A percentile compares a stretch with the other conserved stretches of the same genome.
These are phyloP conservation scores for Callospermophilus lateralis DNA, from an alignment of 2,113 vertebrate genomes.

Conservation along the genomic window DNA sequence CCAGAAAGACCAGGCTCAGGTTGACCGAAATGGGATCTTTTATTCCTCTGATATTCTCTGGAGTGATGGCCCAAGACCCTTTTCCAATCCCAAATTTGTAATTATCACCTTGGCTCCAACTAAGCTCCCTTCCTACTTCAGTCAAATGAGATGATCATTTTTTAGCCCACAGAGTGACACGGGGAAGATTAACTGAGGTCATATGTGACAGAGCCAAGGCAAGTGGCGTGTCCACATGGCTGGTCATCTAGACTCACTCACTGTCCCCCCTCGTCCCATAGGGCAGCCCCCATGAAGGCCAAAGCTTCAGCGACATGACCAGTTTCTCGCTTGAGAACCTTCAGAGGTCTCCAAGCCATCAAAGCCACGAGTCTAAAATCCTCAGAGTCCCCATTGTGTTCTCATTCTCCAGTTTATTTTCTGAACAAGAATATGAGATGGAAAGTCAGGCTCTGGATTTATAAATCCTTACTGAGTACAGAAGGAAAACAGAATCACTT, in stretches of 20 bases:
- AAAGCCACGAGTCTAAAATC: neutral
- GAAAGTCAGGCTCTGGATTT: neutral
- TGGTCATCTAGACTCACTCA: neutral
- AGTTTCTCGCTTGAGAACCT: rapidly evolving
- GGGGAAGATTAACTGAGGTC: neutral
- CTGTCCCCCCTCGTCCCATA: rapidly evolving
- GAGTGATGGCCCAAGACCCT: neutral
- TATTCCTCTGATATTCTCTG: neutral
- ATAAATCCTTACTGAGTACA: neutral
- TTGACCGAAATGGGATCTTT: neutral
- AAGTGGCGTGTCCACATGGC: rapidly evolving
- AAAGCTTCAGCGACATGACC: rapidly evolving
- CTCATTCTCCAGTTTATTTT: neutral
- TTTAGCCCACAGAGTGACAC: rapidly evolving
- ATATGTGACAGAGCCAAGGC: neutral
- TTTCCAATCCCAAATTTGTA: neutral
- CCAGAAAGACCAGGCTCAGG: neutral
- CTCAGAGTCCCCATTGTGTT: neutral
- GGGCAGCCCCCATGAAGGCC: neutral
- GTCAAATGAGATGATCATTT: neutral
- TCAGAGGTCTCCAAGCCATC: neutral
- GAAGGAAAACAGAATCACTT: neutral
- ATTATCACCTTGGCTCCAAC: neutral
- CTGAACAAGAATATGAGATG: neutral
- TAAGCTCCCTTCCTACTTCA: neutral